Percentiles rank a stretch among this genome's conserved stretches.
Evolutionary conservation across 2,113 vertebrate species (phyloP).

Genomic region (Amblyornis subalaris): DNA sequence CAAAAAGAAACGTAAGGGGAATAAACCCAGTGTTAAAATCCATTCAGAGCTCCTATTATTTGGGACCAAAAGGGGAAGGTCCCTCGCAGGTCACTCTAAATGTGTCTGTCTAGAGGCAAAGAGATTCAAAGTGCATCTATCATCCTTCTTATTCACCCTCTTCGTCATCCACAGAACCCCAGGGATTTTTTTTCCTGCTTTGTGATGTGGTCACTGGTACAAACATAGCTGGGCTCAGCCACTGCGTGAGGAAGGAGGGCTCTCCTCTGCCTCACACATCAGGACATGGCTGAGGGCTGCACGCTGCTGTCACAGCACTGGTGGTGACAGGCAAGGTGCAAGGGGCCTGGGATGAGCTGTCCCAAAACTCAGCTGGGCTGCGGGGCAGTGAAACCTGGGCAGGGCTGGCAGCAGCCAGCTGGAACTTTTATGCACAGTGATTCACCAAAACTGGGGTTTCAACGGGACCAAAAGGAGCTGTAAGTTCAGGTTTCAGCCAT

Average conservation of each 20-base stretch:
- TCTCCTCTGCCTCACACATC: background rate
- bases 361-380: background rate
- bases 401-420: background rate
- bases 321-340: background rate
- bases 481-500: slow-evolving; percentile 32
- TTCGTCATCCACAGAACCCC: background rate
- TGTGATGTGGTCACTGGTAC: background rate
- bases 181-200: background rate
- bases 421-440: background rate
- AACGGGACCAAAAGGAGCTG: background rate
- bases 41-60: slow-evolving; percentile 46
- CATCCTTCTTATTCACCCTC: slow-evolving; percentile 3
- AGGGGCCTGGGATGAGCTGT: background rate
- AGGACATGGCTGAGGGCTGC: background rate
- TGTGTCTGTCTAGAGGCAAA: slow-evolving; percentile 27
- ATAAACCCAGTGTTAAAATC: background rate
- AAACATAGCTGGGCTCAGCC: background rate
- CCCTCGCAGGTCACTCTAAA: slow-evolving; percentile 39
- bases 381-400: background rate
- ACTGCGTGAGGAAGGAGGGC: background rate
- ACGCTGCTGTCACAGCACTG: background rate
- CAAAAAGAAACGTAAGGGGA: background rate
- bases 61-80: slow-evolving; percentile 29
- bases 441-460: slow-evolving; percentile 1
- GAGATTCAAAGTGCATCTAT: slow-evolving; percentile 22